Base-by-base conservation (phyloP, 1,140 invertebrate species). In the Ruditapes philippinarum region DNA sequence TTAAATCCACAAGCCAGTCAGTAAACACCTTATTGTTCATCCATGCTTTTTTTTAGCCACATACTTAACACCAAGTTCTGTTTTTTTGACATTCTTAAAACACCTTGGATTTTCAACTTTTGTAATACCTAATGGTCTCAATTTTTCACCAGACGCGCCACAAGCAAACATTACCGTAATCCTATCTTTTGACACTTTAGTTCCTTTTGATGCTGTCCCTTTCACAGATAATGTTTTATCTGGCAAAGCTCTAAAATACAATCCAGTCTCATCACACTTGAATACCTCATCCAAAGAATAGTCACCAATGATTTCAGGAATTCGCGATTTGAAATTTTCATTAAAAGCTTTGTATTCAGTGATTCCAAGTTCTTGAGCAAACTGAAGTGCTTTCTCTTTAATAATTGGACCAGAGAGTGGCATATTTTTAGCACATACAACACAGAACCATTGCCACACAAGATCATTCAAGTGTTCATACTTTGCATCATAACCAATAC, bases 291-390 rank as follows among this genome's bases (percentile, higher is more conserved):
- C 84, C 12, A 33, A 25, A 12, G 31, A 33, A 28, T 78, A 87
- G n/a, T 54, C 62, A 38, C 65, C 57, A 2, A 84, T 31, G 33
- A 84, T 36, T 22, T 79, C 57, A 1, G 81, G 81, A 38, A 89
- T n/a, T 28, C 80, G 2, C 0, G 12, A 42, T 31, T 51, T 78
- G n/a, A 60, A 85, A 5, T 80, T 54, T 42, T 85, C 60, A 89
- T 93, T 94, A 22, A 92, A 94, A 42, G 93, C 92, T 36, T 94
- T 95, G 76, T 95, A 95, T 45, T 95, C 92, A 51, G 28, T 80
- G 40, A 91, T 74, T 11, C 88, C 91, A 3, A 95, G 83, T 68
- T 92, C 91, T 40, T 92, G 81, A 36, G 90, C 90, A 65, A 91
- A 89, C 7, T 65, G 38, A 0, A 54, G 14, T 22, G 90, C 86